Evolutionary conservation across 2,797 vertebrate genomes (phyloP), one percentile per base, ranked within the genome.

Genomic region (Rachycentron canadum): DNA sequence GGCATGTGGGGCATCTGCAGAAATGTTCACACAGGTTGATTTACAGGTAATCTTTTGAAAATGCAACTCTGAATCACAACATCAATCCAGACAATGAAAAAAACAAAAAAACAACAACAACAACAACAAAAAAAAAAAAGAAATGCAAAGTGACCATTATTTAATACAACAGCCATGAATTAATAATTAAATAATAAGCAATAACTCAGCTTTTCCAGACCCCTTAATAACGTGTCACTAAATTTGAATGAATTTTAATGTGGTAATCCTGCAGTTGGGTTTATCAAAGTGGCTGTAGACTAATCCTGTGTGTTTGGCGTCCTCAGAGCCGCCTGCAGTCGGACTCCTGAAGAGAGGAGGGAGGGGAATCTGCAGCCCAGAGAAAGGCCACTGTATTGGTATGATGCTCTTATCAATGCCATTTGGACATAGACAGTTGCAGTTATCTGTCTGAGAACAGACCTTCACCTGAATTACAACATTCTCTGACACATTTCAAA

Each of bases 331-430:
- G 30, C 68, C 53, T 72, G 63, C 66, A 62, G 80, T 49, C 8
- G 57, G 69, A 78, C 79, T 85, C 88, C 91, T 25, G 72, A 81
- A 77, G 86, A 88, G 90, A 83, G 64, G 50, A 82, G 84, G 73
- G 76, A 67, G 65, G 60, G 67, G 53, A 69, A 58, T 78, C 76
- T 69, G 67, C 76, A 55, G 77, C 82, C 47, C 69, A 73, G 76
- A 91, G 89, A 92, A 88, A 89, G 88, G 72, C 82, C 81, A 90
- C 89, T 93, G 89, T 94, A 93, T 93, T 88, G 88, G 73, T 89
- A 89, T 81, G 83, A 84, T 36, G 64, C 59, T 83, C 84, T 91
- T 93, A 93, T 94, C 93, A 91, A 79, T n/a, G 14, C 40, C 66
- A 76, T 73, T 89, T 90, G 91, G 81, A 83, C 38, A 8, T 74